These are phyloP conservation scores for Gonocerus acuteangulatus DNA, from an alignment of 2,888 invertebrate species.

Conservation along the genomic window DNA sequence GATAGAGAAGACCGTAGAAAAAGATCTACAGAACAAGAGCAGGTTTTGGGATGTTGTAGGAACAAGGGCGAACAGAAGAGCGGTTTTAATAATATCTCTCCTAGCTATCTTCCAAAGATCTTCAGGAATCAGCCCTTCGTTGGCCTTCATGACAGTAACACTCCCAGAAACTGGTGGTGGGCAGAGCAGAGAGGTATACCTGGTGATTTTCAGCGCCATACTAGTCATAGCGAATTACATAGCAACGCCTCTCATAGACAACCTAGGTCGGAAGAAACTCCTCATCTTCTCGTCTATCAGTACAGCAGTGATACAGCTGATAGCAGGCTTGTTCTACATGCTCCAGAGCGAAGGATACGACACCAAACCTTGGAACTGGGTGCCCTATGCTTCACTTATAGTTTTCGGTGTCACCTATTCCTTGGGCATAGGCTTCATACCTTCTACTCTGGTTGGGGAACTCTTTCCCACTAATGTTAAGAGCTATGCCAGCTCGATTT, in stretches of 20 bases:
- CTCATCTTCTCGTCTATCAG: conserved; percentile 32
- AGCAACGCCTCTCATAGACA: conserved; percentile 34
- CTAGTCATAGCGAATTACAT: conserved; percentile 34
- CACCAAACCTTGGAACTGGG: conserved; percentile 45
- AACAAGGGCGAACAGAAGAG: conserved; percentile 35
- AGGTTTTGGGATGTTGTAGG: conserved; percentile 35
- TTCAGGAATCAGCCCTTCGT: conserved; percentile 56
- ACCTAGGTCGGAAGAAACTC: conserved; percentile 34
- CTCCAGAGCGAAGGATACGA: conserved; percentile 30
- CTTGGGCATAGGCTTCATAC: conserved; percentile 48
- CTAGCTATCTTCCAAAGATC: conserved; percentile 46
- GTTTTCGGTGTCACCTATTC: conserved; percentile 55
- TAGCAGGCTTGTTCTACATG: conserved; percentile 35
- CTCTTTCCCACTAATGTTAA: conserved; percentile 37
- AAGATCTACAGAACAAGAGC: conserved; percentile 33
- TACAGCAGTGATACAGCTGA: conserved; percentile 28
- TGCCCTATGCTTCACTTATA: conserved; percentile 49
- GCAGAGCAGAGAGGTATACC: conserved; percentile 25
- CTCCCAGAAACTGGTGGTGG: conserved; percentile 46
- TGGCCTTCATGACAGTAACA: conserved; percentile 56
- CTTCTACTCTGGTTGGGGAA: conserved; percentile 36
- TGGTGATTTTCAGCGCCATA: conserved; percentile 36
- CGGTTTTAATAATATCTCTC: conserved; percentile 35
- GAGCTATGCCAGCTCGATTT: conserved; percentile 36
- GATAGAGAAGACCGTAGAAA: conserved; percentile 31